These are phyloP conservation scores for Azorinus chamasolen DNA, from an alignment of 2,888 invertebrate species.

Conservation along the genomic window DNA sequence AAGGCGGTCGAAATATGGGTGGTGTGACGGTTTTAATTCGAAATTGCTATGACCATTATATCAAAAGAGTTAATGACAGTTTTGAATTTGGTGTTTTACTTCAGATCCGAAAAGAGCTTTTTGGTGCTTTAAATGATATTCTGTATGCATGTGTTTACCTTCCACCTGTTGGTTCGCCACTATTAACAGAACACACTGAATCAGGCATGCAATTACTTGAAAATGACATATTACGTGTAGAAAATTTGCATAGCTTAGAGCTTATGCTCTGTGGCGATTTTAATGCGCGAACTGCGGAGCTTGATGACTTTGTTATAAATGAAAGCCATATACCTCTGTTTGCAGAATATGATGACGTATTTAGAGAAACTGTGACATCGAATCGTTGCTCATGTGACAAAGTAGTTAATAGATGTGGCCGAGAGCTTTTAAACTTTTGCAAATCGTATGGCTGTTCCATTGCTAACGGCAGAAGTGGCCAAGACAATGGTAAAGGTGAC, in stretches of 20 bases:
- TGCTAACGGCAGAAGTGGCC: background rate
- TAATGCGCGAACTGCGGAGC: conserved; percentile 1
- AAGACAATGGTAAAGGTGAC: background rate
- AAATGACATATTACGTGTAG: background rate
- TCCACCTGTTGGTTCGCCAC: conserved; percentile 2
- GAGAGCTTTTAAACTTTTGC: conserved; percentile 2
- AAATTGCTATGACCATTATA: background rate
- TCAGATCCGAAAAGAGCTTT: background rate
- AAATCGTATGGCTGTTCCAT: background rate
- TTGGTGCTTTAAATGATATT: background rate
- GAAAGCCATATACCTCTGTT: background rate
- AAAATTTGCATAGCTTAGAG: background rate
- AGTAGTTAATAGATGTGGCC: background rate
- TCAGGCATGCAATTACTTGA: background rate
- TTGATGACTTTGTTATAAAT: background rate
- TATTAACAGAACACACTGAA: background rate
- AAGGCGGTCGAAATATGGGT: conserved; percentile 6
- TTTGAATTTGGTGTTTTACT: conserved; percentile 5
- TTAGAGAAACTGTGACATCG: background rate
- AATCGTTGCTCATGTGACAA: background rate
- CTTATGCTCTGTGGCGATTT: background rate
- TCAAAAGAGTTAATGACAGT: background rate
- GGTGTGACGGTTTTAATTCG: background rate
- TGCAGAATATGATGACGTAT: background rate
- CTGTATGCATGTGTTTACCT: background rate